phyloP scores from a whole-genome alignment of 2,888 invertebrate species.

The Lithodes maja region DNA sequence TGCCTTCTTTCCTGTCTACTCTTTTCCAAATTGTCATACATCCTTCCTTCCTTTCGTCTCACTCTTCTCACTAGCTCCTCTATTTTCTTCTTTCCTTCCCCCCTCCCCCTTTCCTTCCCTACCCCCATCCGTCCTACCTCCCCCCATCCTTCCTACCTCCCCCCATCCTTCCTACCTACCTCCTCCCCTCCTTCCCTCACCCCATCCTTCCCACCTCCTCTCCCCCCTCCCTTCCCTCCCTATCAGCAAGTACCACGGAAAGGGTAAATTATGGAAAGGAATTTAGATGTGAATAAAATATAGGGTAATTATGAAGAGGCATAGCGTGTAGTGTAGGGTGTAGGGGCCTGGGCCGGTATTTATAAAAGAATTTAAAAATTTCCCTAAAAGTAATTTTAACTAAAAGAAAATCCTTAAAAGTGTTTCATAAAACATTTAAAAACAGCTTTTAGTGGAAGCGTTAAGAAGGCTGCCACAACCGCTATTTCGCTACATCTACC shows the following conservation, averaged over 20 bases:
- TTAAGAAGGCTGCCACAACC: no score
- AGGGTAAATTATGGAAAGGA: neutral
- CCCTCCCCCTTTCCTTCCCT: neutral
- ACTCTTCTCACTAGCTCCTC: neutral
- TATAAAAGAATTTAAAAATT: no score
- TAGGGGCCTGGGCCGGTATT: neutral
- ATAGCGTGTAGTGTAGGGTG: neutral
- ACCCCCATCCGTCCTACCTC: neutral
- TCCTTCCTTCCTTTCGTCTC: neutral
- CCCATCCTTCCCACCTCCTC: neutral
- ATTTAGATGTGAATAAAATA: conserved; percentile 1
- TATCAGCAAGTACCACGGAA: neutral
- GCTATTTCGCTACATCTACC: no score
- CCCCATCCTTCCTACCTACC: neutral
- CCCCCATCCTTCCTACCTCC: neutral
- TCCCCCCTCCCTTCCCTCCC: neutral
- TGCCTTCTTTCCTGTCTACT: neutral
- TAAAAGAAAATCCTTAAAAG: no score
- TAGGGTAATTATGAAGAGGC: neutral
- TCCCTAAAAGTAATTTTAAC: no score
- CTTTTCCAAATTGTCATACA: neutral
- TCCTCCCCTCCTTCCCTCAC: neutral
- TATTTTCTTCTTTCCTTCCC: neutral
- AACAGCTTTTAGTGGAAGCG: no score
- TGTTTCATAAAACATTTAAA: no score